Evolutionary conservation across 2,797 vertebrate genomes (phyloP).

Genomic region (Phalanger gymnotis): DNA sequence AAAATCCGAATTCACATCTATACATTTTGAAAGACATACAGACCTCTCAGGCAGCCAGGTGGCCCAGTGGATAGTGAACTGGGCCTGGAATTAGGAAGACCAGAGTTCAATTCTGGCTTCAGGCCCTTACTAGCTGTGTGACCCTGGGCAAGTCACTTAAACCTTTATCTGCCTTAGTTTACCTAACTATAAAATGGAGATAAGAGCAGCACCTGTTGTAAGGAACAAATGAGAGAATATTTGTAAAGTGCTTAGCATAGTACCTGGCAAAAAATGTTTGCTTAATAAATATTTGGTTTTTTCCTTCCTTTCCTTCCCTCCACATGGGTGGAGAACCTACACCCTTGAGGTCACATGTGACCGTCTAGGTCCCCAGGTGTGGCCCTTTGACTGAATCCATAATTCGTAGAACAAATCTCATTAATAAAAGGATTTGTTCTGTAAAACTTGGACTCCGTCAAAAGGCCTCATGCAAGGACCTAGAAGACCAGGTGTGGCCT

Average conservation of each 20-base stretch:
- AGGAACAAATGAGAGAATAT: neutral
- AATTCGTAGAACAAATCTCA: too few species aligned
- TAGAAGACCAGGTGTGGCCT: too few species aligned
- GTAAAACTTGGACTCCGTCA: too few species aligned
- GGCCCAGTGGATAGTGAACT: too few species aligned
- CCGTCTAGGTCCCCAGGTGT: too few species aligned
- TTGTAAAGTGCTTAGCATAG: neutral
- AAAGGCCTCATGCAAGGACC: too few species aligned
- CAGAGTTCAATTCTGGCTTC: too few species aligned
- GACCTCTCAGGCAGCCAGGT: neutral
- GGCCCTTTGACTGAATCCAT: too few species aligned
- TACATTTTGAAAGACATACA: neutral
- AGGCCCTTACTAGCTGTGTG: neutral
- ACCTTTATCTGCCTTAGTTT: neutral
- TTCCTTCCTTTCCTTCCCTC: neutral
- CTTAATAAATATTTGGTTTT: neutral
- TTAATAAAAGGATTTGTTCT: too few species aligned
- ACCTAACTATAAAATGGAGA: neutral
- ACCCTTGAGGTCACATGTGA: too few species aligned
- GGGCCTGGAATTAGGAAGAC: too few species aligned
- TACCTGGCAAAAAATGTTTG: neutral
- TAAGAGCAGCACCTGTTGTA: neutral
- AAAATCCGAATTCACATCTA: neutral
- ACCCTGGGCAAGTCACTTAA: neutral
- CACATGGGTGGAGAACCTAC: neutral